Conservation (phyloP, 2,888 invertebrate species). For the Drosophila ezoana region DNA sequence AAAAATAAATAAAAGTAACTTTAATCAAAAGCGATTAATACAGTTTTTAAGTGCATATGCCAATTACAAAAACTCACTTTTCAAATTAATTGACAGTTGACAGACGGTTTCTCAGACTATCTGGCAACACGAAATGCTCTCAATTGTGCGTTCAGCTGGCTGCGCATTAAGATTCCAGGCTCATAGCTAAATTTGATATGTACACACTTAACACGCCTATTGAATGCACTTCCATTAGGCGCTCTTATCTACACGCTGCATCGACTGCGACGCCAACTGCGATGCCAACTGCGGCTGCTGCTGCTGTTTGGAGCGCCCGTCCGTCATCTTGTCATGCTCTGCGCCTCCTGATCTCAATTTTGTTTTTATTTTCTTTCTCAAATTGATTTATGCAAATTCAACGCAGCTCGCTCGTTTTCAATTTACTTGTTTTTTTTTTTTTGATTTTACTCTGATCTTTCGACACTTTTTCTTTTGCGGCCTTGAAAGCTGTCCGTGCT, state of each 20-base stretch:
- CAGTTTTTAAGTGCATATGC: no score
- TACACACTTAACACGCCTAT: slow-evolving; percentile 6
- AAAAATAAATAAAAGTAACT: no score
- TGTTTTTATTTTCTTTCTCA: slow-evolving; percentile 24
- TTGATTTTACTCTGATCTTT: slow-evolving; percentile 42
- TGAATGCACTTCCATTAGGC: slow-evolving; percentile 43
- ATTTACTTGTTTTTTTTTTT: slow-evolving; percentile 27
- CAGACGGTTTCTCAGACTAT: not conserved
- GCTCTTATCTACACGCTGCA: slow-evolving; percentile 11
- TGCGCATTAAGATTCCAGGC: not conserved
- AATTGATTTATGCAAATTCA: slow-evolving; percentile 75
- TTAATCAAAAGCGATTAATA: not conserved
- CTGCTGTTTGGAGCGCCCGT: slow-evolving; percentile 35
- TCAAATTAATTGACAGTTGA: not conserved
- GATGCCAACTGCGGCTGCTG: no score
- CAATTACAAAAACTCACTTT: not conserved
- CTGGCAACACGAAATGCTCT: slow-evolving; percentile 1
- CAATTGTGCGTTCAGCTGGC: slow-evolving; percentile 5
- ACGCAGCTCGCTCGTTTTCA: slow-evolving; percentile 30
- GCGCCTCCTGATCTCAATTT: slow-evolving; percentile 61
- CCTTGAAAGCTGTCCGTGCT: slow-evolving; percentile 15
- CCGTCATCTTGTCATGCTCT: slow-evolving; percentile 43
- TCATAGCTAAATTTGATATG: not conserved
- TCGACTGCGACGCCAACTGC: no score
- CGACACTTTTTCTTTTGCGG: slow-evolving; percentile 22